Evolutionary conservation across 2,888 invertebrate genomes (phyloP), one percentile per base, ranked within the genome.

Genomic region (Dermolepida albohirtum): DNA sequence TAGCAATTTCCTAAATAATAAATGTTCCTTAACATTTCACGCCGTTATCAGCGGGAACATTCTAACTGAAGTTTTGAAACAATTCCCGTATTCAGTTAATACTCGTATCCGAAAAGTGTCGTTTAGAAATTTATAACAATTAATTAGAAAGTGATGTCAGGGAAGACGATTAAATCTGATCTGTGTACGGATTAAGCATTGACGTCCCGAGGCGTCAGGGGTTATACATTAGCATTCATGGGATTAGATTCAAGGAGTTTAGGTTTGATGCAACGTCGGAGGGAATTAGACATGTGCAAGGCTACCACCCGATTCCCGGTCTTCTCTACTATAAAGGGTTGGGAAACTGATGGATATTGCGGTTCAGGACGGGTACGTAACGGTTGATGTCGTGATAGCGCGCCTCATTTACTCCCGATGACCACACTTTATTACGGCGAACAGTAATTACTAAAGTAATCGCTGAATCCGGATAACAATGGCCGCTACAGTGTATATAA

Each of bases 381-480:
- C 72, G 70, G 67, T 63, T 66, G 77, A 78, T 79, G 76, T 79
- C 77, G 77, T 76, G 79, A 79, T 80, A 80, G 78, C 75, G 72
- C 75, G 78, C 77, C 76, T 78, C 81, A 81, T 82, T 82, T 80
- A 78, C 75, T 77, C 76, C 74, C 78, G 78, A 81, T 81, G 81
- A 78, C 79, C 79, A 74, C 78, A 80, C 78, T 81, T 81, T 81
- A 80, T 80, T 79, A 79, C 77, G 75, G 74, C 77, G 74, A 76
- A 74, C 78, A 74, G 81, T 81, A 82, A 82, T 82, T 82, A 80
- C 80, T 73, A 71, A 78, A 75, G 79, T 80, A 81, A 81, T 81
- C 79, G 81, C 74, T 75, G 79, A 72, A 75, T 75, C 74, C 68
- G 72, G 72, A 70, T 72, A 71, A 74, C 74, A 75, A 73, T 74